Evolutionary conservation across 37 sponge, comb jelly and placozoan genomes (phyloP), one percentile per base, ranked within the genome.

Genomic region (Spongia lamella): DNA sequence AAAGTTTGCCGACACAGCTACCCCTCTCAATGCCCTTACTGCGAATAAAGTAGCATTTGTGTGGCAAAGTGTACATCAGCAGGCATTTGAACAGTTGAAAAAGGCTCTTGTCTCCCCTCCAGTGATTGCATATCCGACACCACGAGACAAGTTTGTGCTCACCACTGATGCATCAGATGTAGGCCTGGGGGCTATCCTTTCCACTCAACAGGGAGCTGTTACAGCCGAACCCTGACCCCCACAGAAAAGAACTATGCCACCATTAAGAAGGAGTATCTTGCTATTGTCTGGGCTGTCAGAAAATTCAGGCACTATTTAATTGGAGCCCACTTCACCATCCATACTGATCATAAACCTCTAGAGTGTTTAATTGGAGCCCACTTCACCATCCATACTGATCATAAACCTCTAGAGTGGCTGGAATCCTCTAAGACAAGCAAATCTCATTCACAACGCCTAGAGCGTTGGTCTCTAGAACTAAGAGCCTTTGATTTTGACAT

Each of bases 221-320:
- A n/a, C 4, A 63, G 64, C 33, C 26, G 64, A 3, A 9, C 32
- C 3, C 64, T 63, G 3, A 9, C 64, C 32, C 3, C 64, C 27
- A 19, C 64, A 5, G 64, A 63, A 7, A 63, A 63, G 64, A 63
- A 63, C 32, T 63, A 63, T 9, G 7, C 64, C 64, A 63, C 64
- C 3, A 63, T 63, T 31, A 35, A 63, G 33, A 63, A 63, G 26
- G 64, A 63, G 64, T 63, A 35, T 30, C 32, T 63, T 20, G 31
- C 64, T 2, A 63, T 63, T 63, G 64, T 63, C 25, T 63, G 64
- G 64, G 64, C 64, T 63, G 64, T 63, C 64, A 3, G 26, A 31
- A 63, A 63, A 9, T 63, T 63, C 3, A 31, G 64, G 3, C 64
- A 63, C 7, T 63, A 63, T 24, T 20, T 63, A 4, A 35, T 63